phyloP scores from a whole-genome alignment of 2,888 invertebrate species.

The Pecten maximus region DNA sequence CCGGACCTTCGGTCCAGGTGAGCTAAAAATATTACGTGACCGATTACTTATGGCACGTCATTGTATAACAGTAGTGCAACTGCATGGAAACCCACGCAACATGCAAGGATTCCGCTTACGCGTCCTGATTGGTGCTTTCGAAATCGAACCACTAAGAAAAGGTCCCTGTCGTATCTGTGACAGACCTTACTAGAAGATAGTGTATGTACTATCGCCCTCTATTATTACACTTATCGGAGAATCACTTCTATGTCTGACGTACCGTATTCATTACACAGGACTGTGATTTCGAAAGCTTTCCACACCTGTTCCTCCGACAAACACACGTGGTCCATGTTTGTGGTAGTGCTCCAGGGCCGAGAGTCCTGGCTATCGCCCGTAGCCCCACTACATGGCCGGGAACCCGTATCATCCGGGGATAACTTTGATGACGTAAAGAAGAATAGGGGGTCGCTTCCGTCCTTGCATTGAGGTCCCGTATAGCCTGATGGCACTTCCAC shows the following conservation, averaged over 20 bases:
- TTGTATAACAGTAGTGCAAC: no score
- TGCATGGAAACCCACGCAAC: no score
- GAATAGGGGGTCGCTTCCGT: slow-evolving; percentile 51
- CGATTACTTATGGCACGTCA: no score
- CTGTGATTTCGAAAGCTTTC: slow-evolving; percentile 63
- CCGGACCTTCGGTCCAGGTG: no score
- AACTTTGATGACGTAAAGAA: slow-evolving; percentile 49
- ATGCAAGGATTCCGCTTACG: no score
- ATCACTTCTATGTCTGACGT: slow-evolving; percentile 27
- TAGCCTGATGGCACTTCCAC: slow-evolving; percentile 41
- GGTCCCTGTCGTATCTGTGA: no score
- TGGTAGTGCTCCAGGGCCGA: slow-evolving; percentile 52
- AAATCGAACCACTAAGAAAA: no score
- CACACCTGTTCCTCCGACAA: slow-evolving; percentile 63
- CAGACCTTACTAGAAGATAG: no score
- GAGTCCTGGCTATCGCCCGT: slow-evolving; percentile 3
- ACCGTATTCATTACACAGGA: slow-evolving; percentile 65
- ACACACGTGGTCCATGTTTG: slow-evolving; percentile 53
- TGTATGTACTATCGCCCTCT: no score
- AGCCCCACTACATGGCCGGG: slow-evolving; percentile 7
- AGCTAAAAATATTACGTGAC: no score
- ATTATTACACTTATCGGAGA: no score
- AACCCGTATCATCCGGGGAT: background rate
- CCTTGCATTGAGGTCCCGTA: background rate
- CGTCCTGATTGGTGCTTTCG: no score